Evolutionary conservation across 2,888 invertebrate genomes (phyloP), one percentile per base, ranked within the genome.

Genomic region (Polyommatus iphigenia): DNA sequence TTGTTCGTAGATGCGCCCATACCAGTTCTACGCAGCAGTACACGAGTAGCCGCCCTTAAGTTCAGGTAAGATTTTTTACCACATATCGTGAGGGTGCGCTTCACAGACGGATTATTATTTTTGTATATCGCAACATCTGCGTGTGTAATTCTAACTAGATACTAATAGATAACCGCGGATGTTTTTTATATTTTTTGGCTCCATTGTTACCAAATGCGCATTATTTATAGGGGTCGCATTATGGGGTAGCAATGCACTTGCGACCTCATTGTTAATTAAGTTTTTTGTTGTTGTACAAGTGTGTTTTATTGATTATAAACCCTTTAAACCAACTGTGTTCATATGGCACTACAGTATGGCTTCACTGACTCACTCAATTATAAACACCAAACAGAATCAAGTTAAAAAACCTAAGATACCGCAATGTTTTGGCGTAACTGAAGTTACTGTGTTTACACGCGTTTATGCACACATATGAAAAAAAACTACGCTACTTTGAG

Each of bases 81-180:
- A n/a, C 36, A 71, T 78, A 81, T 80, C 82, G 83, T 83, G 82
- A 82, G 82, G 82, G 80, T 76, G 79, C 80, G 83, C 81, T 80
- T 79, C 79, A 78, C 81, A 75, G 81, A 83, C 85, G 89, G 91
- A 92, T 94, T 93, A 93, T 91, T 91, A 91, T 90, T 89, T 88
- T 84, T 85, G 89, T 90, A 7, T 41, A 46, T 46, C n/a, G 41
- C 15, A 91, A 91, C 93, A 93, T 93, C 92, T 93, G 93, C 91
- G 91, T 87, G 83, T 86, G 88, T 88, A 90, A 89, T 89, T 89
- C 90, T 91, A 93, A 93, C 92, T 92, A 92, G 94, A 94, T 92
- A 93, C 92, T 91, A 92, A 93, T 93, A 93, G 93, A 92, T 92
- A 92, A 92, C 92, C 91, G 87, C 93, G 90, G 92, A 89, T 93